Conservation (phyloP, 2,113 vertebrate species). For the Bubo bubo region DNA sequence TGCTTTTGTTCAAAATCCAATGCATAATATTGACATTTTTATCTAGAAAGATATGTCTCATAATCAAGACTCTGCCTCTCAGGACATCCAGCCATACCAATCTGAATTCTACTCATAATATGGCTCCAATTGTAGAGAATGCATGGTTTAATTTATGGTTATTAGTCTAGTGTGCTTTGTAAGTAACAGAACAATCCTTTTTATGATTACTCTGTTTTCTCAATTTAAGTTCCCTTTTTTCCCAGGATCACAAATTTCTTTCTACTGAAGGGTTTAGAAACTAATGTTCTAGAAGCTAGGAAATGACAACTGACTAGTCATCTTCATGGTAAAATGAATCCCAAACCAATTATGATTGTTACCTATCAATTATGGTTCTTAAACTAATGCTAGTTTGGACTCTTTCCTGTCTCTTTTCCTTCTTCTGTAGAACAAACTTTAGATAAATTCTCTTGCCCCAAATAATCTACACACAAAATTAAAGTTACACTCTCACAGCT, state of each 20-base stretch:
- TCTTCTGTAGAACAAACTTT: neutral
- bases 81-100: neutral
- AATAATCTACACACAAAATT: neutral
- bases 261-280: neutral
- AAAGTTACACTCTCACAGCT: neutral
- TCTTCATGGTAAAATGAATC: neutral
- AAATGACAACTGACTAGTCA: neutral
- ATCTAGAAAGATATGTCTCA: neutral
- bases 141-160: neutral
- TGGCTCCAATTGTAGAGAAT: neutral
- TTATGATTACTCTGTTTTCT: neutral
- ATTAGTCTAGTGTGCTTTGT: neutral
- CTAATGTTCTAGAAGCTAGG: neutral
- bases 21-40: neutral
- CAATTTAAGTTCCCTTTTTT: neutral
- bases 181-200: neutral
- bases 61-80: neutral
- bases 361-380: neutral
- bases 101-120: neutral
- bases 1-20: neutral
- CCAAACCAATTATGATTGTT: neutral
- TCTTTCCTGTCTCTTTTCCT: neutral
- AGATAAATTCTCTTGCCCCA: neutral
- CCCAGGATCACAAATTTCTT: neutral
- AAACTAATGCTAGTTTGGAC: neutral